These are phyloP conservation scores for Agonopterix subpropinquella DNA, from an alignment of 2,888 invertebrate species.

Conservation along the genomic window DNA sequence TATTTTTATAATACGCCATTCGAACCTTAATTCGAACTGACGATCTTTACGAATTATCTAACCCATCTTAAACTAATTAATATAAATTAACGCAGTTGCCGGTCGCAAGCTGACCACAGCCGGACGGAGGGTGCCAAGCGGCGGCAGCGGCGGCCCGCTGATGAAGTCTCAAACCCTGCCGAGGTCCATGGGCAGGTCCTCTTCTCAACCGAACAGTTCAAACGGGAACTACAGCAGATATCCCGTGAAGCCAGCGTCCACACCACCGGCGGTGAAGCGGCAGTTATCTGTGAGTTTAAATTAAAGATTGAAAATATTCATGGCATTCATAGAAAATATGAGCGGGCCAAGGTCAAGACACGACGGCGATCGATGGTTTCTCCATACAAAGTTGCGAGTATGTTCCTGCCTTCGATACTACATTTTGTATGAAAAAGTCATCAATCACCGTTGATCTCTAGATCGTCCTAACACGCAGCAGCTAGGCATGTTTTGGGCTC, in stretches of 20 bases:
- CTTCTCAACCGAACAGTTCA: constrained; percentile 73
- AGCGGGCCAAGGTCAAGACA: too few species aligned
- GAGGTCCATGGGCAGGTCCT: constrained; percentile 84
- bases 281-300: constrained; percentile 80
- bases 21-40: too few species aligned
- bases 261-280: constrained; percentile 90
- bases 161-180: constrained; percentile 92
- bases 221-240: constrained; percentile 58
- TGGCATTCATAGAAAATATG: too few species aligned
- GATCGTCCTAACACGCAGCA: too few species aligned
- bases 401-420: too few species aligned
- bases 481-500: too few species aligned
- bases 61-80: background rate
- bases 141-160: constrained; percentile 77
- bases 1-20: too few species aligned
- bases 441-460: too few species aligned
- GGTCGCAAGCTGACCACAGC: constrained; percentile 87
- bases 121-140: constrained; percentile 80
- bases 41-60: background rate
- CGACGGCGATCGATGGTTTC: too few species aligned
- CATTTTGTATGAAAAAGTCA: too few species aligned
- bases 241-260: constrained; percentile 82
- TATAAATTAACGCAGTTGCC: constrained; percentile 73
- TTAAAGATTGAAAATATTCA: too few species aligned
- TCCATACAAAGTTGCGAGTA: too few species aligned